phyloP scores from a whole-genome alignment of 1,140 invertebrate species.

The Calliphora vicina region DNA sequence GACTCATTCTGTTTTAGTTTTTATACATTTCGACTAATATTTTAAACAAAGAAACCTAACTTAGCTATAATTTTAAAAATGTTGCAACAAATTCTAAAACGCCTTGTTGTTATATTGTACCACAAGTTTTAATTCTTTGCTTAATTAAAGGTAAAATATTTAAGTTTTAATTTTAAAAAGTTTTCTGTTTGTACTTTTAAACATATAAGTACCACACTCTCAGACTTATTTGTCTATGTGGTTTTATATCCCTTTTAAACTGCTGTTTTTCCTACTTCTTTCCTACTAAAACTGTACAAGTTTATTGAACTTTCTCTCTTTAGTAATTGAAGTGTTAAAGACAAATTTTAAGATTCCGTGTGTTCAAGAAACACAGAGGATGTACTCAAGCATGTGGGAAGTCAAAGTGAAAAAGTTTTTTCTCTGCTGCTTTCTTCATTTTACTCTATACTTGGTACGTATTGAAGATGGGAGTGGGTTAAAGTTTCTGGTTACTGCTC shows the following conservation, averaged over 20 bases:
- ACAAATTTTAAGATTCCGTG: not conserved
- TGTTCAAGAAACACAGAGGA: not conserved
- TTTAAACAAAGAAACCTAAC: no score
- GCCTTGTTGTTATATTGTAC: no score
- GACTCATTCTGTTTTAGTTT: no score
- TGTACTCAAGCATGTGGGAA: not conserved
- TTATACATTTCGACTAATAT: no score
- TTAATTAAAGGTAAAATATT: not conserved
- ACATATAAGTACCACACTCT: no score
- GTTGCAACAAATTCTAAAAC: no score
- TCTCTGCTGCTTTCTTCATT: not conserved
- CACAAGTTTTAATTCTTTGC: no score
- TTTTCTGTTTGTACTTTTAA: not conserved
- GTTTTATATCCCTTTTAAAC: not conserved
- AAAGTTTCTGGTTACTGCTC: not conserved
- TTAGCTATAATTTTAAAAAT: no score
- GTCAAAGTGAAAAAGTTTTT: not conserved
- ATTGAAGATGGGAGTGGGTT: not conserved
- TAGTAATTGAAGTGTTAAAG: not conserved
- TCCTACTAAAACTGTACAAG: not conserved
- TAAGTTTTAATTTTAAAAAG: not conserved
- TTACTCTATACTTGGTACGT: not conserved
- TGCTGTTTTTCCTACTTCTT: not conserved
- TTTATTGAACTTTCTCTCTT: not conserved
- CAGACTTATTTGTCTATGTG: not conserved